Conservation (phyloP, 1,140 invertebrate genomes). For the Caenorhabditis brenneri region DNA sequence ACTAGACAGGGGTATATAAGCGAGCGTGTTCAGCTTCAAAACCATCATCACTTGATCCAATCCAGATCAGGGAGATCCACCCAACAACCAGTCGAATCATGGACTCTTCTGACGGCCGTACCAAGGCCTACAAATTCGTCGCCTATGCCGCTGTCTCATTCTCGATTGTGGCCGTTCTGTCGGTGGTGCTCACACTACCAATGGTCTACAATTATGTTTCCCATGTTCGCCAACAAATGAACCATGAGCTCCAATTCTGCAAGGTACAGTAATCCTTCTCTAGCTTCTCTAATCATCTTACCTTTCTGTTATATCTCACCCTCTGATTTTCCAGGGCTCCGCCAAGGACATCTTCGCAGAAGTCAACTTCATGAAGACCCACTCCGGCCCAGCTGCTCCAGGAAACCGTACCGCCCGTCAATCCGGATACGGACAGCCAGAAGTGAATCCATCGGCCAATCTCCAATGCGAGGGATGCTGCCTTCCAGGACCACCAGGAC, state of each 20-base stretch:
- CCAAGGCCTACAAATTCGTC: constrained; percentile 53
- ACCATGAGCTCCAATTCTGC: constrained; percentile 54
- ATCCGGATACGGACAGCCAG: constrained; percentile 55
- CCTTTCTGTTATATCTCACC: not conserved
- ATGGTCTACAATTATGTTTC: constrained; percentile 55
- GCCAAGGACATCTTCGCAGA: constrained; percentile 58
- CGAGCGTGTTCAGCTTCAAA: not conserved
- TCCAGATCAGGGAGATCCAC: constrained; percentile 42
- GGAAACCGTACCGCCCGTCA: constrained; percentile 57
- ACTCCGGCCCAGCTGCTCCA: constrained; percentile 39
- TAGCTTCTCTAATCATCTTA: too few relatives aligned
- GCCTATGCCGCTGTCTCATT: constrained; percentile 52
- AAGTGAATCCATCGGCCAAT: constrained; percentile 60
- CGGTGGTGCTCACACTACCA: constrained; percentile 51
- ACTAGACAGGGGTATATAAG: not conserved
- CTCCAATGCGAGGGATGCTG: constrained; percentile 61
- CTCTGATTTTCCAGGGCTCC: constrained; percentile 43
- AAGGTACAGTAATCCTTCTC: too few relatives aligned
- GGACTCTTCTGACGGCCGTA: constrained; percentile 48
- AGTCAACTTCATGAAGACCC: constrained; percentile 56
- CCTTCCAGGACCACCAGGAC: constrained; percentile 60
- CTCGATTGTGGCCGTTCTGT: constrained; percentile 53
- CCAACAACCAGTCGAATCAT: constrained; percentile 24
- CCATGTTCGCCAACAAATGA: constrained; percentile 51
- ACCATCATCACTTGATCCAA: constrained; percentile 42